phyloP scores from a whole-genome alignment of 2,888 invertebrate species.

The Abscondita cerata region DNA sequence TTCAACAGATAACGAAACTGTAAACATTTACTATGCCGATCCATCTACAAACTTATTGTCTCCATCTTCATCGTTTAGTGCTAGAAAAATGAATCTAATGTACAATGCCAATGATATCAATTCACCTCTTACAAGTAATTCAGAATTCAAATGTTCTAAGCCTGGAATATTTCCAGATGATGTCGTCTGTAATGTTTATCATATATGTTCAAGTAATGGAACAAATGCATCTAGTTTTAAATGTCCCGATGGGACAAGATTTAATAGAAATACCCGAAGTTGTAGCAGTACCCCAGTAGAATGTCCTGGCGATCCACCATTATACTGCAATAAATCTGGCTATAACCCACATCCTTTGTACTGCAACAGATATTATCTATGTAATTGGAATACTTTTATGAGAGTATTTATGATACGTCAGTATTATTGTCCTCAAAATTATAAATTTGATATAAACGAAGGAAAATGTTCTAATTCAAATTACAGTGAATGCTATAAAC shows the following conservation, averaged over 20 bases:
- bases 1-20: neutral
- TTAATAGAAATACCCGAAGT: conserved; percentile 41
- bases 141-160: neutral
- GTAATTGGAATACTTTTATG: conserved; percentile 60
- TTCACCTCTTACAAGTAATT: no score
- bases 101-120: no score
- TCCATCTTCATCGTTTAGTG: no score
- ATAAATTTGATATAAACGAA: conserved; percentile 53
- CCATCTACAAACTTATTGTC: no score
- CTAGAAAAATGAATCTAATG: no score
- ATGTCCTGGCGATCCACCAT: conserved; percentile 45
- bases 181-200: conserved; percentile 42
- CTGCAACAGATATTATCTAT: conserved; percentile 63
- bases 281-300: conserved; percentile 47
- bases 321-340: conserved; percentile 53
- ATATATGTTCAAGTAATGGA: conserved; percentile 45
- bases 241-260: conserved; percentile 44
- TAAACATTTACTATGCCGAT: no score
- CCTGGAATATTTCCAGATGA: neutral
- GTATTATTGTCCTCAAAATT: conserved; percentile 58
- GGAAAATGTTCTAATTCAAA: conserved; percentile 44
- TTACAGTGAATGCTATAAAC: neutral
- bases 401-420: conserved; percentile 61
- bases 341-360: conserved; percentile 60
- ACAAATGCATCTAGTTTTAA: conserved; percentile 39